These are phyloP conservation scores for Synergus umbraculus DNA, from an alignment of 2,888 invertebrate genomes.

Conservation along the genomic window DNA sequence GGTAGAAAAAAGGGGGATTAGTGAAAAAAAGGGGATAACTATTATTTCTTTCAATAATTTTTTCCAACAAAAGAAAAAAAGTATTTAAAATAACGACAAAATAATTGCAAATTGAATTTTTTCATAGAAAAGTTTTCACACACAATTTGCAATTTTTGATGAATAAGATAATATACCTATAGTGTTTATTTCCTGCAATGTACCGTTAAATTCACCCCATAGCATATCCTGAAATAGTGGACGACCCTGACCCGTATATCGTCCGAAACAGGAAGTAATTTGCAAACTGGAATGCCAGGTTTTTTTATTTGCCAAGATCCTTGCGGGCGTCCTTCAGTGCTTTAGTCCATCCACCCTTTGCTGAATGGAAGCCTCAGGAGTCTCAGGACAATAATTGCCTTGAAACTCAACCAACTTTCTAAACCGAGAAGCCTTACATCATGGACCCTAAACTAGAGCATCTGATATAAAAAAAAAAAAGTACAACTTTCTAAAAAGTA, in stretches of 20 bases:
- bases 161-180: background rate
- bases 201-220: conserved; percentile 9
- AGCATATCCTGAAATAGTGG: background rate
- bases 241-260: conserved; percentile 17
- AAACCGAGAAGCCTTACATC: background rate
- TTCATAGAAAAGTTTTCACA: background rate
- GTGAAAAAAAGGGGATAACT: too few species aligned
- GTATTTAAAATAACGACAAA: too few species aligned
- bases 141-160: background rate
- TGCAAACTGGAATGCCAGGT: background rate
- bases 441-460: background rate
- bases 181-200: conserved; percentile 8
- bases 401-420: background rate
- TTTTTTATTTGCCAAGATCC: conserved; percentile 12
- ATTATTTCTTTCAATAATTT: too few species aligned
- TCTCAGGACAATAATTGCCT: background rate
- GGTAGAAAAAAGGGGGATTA: too few species aligned
- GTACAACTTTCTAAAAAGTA: background rate
- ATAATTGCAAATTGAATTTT: too few species aligned
- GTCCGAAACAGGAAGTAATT: conserved; percentile 14
- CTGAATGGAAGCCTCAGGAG: background rate
- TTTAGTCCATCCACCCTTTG: background rate
- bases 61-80: too few species aligned
- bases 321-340: conserved; percentile 1
- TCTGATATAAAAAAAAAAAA: background rate